Evolutionary conservation across 2,888 invertebrate genomes (phyloP).

Genomic region (Bursaphelenchus okinawaensis): DNA sequence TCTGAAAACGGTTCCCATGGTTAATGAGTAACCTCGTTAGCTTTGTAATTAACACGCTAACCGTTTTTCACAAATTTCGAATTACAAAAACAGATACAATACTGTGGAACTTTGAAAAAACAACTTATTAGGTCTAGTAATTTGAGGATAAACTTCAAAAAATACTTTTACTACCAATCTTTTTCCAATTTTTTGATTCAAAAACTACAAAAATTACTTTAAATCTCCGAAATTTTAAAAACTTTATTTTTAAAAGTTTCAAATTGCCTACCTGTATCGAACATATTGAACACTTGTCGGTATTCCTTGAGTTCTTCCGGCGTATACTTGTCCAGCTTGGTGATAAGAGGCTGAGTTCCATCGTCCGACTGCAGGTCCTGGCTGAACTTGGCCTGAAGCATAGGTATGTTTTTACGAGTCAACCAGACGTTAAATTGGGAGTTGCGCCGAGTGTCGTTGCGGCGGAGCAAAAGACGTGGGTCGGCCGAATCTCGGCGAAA

Average conservation of each 20-base stretch:
- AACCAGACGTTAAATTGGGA: constrained; percentile 5
- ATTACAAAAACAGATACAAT: no score
- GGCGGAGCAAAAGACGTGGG: background rate
- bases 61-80: no score
- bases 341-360: constrained; percentile 28
- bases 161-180: no score
- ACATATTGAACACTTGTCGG: constrained; percentile 56
- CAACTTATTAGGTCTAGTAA: no score
- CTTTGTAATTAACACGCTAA: no score
- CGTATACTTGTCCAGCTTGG: constrained; percentile 42
- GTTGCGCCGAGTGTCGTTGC: constrained; percentile 5
- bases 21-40: no score
- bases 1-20: constrained; percentile 25
- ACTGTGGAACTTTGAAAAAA: no score
- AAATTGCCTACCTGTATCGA: constrained; percentile 35
- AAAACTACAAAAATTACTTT: no score
- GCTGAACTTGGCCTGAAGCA: constrained; percentile 13
- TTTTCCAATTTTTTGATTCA: no score
- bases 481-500: background rate
- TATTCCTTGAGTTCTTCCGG: constrained; percentile 54
- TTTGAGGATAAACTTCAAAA: no score
- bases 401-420: background rate
- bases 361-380: constrained; percentile 23
- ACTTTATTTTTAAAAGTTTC: background rate
- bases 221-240: no score